A percentile compares a stretch with the other conserved stretches of the same genome.
Conservation (phyloP, 2,113 vertebrate genomes). For the Etheostoma cragini region DNA sequence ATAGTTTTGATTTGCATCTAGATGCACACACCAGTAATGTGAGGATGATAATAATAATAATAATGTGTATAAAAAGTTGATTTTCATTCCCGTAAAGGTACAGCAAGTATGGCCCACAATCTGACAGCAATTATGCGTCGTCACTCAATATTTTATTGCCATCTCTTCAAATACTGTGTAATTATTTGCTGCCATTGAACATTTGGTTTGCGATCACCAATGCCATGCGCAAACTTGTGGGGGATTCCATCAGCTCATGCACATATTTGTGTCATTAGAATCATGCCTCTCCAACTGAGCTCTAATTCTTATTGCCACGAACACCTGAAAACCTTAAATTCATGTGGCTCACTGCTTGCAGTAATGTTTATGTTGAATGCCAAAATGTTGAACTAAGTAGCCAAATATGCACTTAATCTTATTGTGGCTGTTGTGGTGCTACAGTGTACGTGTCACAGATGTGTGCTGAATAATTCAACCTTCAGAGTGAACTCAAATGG, state of each 20-base stretch:
- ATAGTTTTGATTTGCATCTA: background rate
- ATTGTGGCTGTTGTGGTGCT: background rate
- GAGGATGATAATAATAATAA: background rate
- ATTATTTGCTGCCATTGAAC: slow-evolving; percentile 1
- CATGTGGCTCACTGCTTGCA: slow-evolving; percentile 30
- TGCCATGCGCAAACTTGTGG: background rate
- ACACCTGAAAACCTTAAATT: slow-evolving; percentile 47
- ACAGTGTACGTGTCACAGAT: background rate
- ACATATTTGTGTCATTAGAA: slow-evolving; percentile 28
- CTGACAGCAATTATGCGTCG: background rate
- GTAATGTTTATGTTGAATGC: slow-evolving; percentile 9
- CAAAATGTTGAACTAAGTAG: slow-evolving; percentile 22
- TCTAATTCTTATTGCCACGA: slow-evolving; percentile 58
- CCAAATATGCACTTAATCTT: background rate
- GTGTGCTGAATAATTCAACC: background rate
- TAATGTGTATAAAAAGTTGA: background rate
- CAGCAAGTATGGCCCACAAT: background rate
- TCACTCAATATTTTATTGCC: slow-evolving; percentile 4
- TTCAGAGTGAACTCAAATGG: background rate
- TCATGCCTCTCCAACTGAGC: slow-evolving; percentile 24
- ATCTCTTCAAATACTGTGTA: background rate
- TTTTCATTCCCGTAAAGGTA: background rate
- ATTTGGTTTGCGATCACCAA: slow-evolving; percentile 9
- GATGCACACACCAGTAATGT: background rate
- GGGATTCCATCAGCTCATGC: slow-evolving; percentile 7